Percentiles rank a stretch among this genome's conserved stretches.
Evolutionary conservation across 2,113 vertebrate species (phyloP).

Genomic region (Coreoperca whiteheadi): DNA sequence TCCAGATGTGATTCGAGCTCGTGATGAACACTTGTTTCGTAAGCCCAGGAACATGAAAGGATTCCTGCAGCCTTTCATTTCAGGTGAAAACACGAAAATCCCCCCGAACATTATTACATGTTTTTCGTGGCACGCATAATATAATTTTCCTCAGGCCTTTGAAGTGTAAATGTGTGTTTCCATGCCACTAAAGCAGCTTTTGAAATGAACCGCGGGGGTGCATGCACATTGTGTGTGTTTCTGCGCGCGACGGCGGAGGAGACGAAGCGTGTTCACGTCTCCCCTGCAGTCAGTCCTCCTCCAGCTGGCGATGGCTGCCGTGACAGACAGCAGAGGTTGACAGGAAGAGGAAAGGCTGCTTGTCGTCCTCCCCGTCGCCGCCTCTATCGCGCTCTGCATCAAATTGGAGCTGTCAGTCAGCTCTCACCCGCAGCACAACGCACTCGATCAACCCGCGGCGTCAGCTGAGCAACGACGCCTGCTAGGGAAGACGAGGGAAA

Average conservation of each 20-base stretch:
- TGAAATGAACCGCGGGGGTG: slow-evolving; percentile 16
- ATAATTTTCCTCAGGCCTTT: slow-evolving; percentile 20
- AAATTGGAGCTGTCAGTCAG: slow-evolving; percentile 68
- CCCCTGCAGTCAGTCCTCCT: slow-evolving; percentile 32
- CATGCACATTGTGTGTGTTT: background rate
- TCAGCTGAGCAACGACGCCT: background rate
- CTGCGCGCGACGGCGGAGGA: background rate
- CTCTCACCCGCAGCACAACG: slow-evolving; percentile 39
- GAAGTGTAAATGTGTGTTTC: slow-evolving; percentile 17
- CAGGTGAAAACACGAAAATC: background rate
- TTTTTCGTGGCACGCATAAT: background rate
- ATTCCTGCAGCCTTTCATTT: background rate
- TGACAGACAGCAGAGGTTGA: slow-evolving; percentile 63
- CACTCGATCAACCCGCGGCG: slow-evolving; percentile 13
- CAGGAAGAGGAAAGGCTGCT: slow-evolving; percentile 47
- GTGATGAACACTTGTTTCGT: background rate
- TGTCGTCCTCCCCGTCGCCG: slow-evolving; percentile 32
- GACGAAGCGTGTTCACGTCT: slow-evolving; percentile 44
- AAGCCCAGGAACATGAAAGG: background rate
- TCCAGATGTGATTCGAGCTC: background rate
- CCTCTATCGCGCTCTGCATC: slow-evolving; percentile 60
- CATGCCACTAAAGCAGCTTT: slow-evolving; percentile 6
- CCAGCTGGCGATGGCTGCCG: slow-evolving; percentile 54
- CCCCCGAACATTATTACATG: background rate
- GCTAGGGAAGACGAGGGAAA: background rate